Percentiles rank a stretch among this genome's conserved stretches.
phyloP scores from a whole-genome alignment of 2,113 vertebrate species.

The Nycticebus coucang region DNA sequence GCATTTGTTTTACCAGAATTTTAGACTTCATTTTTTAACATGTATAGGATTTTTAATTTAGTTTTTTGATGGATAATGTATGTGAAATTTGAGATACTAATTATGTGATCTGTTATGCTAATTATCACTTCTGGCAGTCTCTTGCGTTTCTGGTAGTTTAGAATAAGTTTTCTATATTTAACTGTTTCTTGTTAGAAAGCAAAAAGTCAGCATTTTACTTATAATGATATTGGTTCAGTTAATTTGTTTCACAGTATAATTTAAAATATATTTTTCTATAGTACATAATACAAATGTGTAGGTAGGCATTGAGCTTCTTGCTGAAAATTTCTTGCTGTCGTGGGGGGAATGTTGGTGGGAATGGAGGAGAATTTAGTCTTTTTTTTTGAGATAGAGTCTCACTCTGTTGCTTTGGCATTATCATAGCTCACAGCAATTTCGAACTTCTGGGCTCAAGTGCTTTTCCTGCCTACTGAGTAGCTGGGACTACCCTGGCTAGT shows the following conservation, averaged over 20 bases:
- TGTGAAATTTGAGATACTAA: neutral
- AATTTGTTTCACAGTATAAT: conserved; percentile 13
- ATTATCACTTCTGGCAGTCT: neutral
- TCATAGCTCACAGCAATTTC: too few species aligned
- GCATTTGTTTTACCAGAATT: neutral
- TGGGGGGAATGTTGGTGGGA: neutral
- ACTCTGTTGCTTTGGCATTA: too few species aligned
- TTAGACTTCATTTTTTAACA: conserved; percentile 1
- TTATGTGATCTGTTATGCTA: neutral
- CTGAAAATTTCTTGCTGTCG: neutral
- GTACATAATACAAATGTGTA: neutral
- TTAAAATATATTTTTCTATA: conserved; percentile 2
- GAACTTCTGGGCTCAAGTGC: too few species aligned
- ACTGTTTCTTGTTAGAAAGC: conserved; percentile 30
- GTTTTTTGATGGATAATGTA: neutral
- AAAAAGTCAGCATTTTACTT: neutral
- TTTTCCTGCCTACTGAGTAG: too few species aligned
- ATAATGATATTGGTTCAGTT: neutral
- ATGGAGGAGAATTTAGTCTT: neutral
- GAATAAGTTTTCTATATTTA: conserved; percentile 3
- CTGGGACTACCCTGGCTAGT: too few species aligned
- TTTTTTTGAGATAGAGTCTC: too few species aligned
- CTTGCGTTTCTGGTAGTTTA: conserved; percentile 22
- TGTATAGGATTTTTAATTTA: conserved; percentile 2
- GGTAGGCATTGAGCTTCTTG: conserved; percentile 2